Evolutionary conservation across 1,140 invertebrate species (phyloP).

Genomic region (Carcinoscorpius rotundicauda): DNA sequence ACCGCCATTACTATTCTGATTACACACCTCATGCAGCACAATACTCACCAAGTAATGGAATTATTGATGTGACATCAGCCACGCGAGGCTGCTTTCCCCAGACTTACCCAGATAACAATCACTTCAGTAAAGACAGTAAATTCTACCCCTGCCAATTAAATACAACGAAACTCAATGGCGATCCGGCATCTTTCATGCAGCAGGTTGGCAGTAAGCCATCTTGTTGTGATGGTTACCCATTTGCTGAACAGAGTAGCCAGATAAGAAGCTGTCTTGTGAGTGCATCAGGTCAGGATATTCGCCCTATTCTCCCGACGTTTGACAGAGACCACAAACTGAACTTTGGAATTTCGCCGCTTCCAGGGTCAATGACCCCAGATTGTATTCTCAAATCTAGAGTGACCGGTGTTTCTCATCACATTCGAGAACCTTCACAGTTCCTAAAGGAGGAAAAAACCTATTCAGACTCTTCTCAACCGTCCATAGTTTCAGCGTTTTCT

Average conservation of each 20-base stretch:
- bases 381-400: no score
- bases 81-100: constrained; percentile 24
- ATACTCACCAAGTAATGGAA: constrained; percentile 53
- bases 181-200: not conserved
- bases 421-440: constrained; percentile 12
- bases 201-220: not conserved
- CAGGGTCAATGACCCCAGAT: no score
- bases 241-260: constrained; percentile 4
- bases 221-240: not conserved
- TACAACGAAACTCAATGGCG: constrained; percentile 12
- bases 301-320: constrained; percentile 13
- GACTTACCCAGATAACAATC: constrained; percentile 33
- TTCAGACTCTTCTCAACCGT: constrained; percentile 4
- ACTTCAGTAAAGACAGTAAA: constrained; percentile 36
- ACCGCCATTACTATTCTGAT: constrained; percentile 60
- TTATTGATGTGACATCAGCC: constrained; percentile 43
- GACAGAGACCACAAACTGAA: constrained; percentile 7
- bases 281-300: constrained; percentile 16
- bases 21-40: constrained; percentile 37
- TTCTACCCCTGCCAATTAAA: constrained; percentile 46
- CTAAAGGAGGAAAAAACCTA: constrained; percentile 14
- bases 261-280: constrained; percentile 20
- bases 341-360: no score
- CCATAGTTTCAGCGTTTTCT: constrained; percentile 10
- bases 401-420: not conserved